phyloP scores from a whole-genome alignment of 1,140 invertebrate species.

The Musca domestica region DNA sequence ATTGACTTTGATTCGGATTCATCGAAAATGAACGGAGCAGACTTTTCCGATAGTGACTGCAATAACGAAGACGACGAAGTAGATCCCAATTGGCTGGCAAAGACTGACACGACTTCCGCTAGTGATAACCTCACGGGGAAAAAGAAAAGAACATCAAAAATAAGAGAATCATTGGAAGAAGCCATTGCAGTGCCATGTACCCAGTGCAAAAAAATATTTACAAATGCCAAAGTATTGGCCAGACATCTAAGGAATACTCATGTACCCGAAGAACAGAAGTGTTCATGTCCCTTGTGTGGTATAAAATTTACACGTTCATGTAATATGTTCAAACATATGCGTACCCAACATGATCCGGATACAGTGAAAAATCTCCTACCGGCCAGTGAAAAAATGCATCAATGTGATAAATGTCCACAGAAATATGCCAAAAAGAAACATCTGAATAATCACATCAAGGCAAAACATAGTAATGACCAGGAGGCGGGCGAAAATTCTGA shows the following conservation, averaged over 20 bases:
- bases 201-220: conserved; percentile 7
- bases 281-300: conserved; percentile 1
- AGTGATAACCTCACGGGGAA: no score
- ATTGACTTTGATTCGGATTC: no score
- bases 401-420: conserved; percentile 8
- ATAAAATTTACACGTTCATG: conserved; percentile 3
- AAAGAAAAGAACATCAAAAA: no score
- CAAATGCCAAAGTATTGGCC: conserved; percentile 1
- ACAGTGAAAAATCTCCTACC: background rate
- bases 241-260: background rate
- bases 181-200: conserved; percentile 8
- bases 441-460: background rate
- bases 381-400: background rate
- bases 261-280: conserved; percentile 12
- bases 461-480: background rate
- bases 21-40: no score
- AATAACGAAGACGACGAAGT: no score
- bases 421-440: conserved; percentile 7
- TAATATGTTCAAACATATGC: conserved; percentile 12
- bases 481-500: background rate
- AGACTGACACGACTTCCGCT: no score
- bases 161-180: background rate
- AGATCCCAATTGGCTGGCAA: no score
- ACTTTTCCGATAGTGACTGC: no score
- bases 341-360: conserved; percentile 2